phyloP scores from a whole-genome alignment of 2,113 vertebrate species.

The Onychostoma macrolepis region DNA sequence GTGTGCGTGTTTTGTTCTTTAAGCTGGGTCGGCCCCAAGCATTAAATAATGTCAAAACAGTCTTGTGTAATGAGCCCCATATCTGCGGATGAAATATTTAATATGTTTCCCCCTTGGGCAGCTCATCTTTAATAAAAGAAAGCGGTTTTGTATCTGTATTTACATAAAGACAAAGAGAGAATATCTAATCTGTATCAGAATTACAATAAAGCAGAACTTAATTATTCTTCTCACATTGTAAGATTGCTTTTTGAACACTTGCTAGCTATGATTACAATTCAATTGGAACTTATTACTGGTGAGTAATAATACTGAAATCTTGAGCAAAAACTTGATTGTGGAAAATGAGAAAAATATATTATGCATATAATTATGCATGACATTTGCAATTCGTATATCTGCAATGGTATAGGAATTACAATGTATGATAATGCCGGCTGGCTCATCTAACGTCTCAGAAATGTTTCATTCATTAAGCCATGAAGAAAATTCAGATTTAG shows the following conservation, averaged over 20 bases:
- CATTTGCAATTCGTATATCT: slow-evolving; percentile 22
- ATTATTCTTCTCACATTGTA: slow-evolving; percentile 54
- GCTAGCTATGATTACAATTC: slow-evolving; percentile 45
- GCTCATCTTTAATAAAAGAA: slow-evolving; percentile 57
- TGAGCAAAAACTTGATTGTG: slow-evolving; percentile 45
- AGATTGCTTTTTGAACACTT: slow-evolving; percentile 44
- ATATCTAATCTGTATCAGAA: slow-evolving; percentile 53
- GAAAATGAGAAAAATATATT: slow-evolving; percentile 47
- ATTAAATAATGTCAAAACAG: slow-evolving; percentile 63
- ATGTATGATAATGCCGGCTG: not conserved
- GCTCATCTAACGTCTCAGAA: not conserved
- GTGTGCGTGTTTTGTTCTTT: slow-evolving; percentile 37
- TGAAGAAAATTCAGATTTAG: slow-evolving; percentile 2
- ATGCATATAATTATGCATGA: slow-evolving; percentile 45
- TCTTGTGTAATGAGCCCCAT: slow-evolving; percentile 61
- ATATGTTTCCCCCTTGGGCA: slow-evolving; percentile 63
- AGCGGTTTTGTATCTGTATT: slow-evolving; percentile 59
- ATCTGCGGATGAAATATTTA: slow-evolving; percentile 70
- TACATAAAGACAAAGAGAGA: slow-evolving; percentile 58
- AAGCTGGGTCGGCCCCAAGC: slow-evolving; percentile 44
- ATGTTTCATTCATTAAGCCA: slow-evolving; percentile 22
- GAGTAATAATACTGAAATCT: slow-evolving; percentile 42
- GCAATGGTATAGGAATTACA: slow-evolving; percentile 27
- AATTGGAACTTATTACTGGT: slow-evolving; percentile 34
- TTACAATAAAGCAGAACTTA: slow-evolving; percentile 59